These are phyloP conservation scores for Melipona bicolor DNA, from an alignment of 2,888 invertebrate species.

Conservation along the genomic window DNA sequence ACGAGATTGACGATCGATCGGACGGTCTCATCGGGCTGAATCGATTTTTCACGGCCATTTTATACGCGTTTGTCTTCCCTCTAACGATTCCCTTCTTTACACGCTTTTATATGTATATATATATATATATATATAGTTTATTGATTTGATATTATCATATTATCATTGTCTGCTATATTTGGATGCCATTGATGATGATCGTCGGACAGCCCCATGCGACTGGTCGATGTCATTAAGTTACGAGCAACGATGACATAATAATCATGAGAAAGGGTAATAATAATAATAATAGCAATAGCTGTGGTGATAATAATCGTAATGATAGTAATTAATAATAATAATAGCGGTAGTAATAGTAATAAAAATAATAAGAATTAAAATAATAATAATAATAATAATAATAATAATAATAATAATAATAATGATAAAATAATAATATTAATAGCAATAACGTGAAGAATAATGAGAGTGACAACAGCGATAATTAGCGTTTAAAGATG, in stretches of 20 bases:
- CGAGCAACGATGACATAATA: constrained; percentile 59
- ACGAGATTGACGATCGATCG: constrained; percentile 55
- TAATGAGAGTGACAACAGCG: constrained; percentile 47
- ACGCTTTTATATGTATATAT: background rate
- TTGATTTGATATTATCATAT: constrained; percentile 10
- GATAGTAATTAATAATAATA: constrained; percentile 42
- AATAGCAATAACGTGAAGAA: constrained; percentile 45
- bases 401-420: constrained; percentile 32
- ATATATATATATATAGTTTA: constrained; percentile 1
- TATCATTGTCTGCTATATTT: background rate
- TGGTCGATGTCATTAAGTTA: constrained; percentile 69
- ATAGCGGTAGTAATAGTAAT: constrained; percentile 35
- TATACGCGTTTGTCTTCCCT: constrained; percentile 57
- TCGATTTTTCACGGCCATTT: constrained; percentile 12
- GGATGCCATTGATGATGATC: constrained; percentile 54
- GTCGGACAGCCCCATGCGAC: constrained; percentile 60
- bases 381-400: constrained; percentile 37
- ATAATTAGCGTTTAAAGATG: constrained; percentile 34
- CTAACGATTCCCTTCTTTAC: background rate
- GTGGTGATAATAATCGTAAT: constrained; percentile 24
- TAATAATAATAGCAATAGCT: constrained; percentile 29
- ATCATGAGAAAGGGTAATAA: constrained; percentile 6
- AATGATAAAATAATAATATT: constrained; percentile 49
- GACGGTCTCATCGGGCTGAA: constrained; percentile 54
- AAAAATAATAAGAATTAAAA: background rate